Percentiles rank a stretch among this genome's conserved stretches.
These are phyloP conservation scores for Chrysomela aeneicollis DNA, from an alignment of 2,888 invertebrate species.

Conservation along the genomic window DNA sequence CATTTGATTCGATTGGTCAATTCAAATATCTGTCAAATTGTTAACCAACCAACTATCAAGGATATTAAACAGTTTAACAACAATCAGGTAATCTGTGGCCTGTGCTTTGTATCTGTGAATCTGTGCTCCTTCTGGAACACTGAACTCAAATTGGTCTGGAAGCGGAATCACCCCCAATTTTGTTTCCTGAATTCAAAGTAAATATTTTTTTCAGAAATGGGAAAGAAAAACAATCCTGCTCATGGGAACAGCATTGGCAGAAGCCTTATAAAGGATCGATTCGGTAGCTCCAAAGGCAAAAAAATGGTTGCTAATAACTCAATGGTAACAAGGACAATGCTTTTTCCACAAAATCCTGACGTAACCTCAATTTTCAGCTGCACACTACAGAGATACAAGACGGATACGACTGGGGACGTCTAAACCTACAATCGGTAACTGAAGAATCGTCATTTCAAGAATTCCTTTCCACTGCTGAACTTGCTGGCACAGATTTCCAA, in stretches of 20 bases:
- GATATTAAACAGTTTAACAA: no score
- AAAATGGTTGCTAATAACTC: slow-evolving; percentile 76
- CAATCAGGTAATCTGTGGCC: no score
- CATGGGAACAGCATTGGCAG: slow-evolving; percentile 65
- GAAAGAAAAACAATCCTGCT: slow-evolving; percentile 73
- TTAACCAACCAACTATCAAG: no score
- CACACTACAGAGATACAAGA: slow-evolving; percentile 90
- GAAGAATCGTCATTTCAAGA: slow-evolving; percentile 97
- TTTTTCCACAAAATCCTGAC: background rate
- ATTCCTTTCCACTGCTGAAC: slow-evolving; percentile 92
- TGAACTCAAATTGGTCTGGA: no score
- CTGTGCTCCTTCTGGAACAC: no score
- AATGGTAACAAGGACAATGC: slow-evolving; percentile 66
- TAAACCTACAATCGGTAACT: slow-evolving; percentile 91
- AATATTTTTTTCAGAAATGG: no score
- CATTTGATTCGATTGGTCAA: no score
- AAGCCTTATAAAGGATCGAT: slow-evolving; percentile 78
- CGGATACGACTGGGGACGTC: slow-evolving; percentile 89
- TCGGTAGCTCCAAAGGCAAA: slow-evolving; percentile 69
- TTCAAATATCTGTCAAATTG: no score
- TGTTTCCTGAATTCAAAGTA: no score
- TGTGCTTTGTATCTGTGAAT: no score
- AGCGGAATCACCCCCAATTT: no score
- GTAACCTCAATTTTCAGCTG: slow-evolving; percentile 62
- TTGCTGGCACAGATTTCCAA: slow-evolving; percentile 94